Percentiles rank a stretch among this genome's conserved stretches.
These are phyloP conservation scores for Lepidotrigona ventralis DNA, from an alignment of 1,140 invertebrate genomes.

Conservation along the genomic window DNA sequence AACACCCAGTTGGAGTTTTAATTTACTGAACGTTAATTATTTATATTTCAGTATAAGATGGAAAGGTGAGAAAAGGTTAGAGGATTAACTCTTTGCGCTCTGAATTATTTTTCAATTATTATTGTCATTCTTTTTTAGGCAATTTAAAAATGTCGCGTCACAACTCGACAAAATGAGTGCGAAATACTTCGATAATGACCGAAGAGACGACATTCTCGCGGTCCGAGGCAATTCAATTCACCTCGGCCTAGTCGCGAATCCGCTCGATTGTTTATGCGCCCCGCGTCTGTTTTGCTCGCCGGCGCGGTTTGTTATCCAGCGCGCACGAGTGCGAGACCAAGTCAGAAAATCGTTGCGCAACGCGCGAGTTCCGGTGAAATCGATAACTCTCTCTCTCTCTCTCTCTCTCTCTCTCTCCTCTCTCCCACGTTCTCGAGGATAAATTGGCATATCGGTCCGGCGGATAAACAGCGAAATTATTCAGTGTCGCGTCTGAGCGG, in stretches of 20 bases:
- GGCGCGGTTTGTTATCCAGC: conserved; percentile 19
- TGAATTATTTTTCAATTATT: too few species aligned
- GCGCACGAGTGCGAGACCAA: conserved; percentile 7
- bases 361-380: neutral
- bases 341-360: conserved; percentile 31
- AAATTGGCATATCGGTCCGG: conserved; percentile 34
- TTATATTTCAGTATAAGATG: too few species aligned
- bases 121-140: too few species aligned
- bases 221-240: conserved; percentile 20
- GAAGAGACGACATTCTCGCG: neutral
- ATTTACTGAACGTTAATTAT: too few species aligned
- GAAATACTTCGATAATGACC: too few species aligned
- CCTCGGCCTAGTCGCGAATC: too few species aligned
- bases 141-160: too few species aligned
- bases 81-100: too few species aligned
- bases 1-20: too few species aligned
- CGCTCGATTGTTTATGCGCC: neutral
- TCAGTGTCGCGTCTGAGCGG: conserved; percentile 34
- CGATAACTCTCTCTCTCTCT: conserved; percentile 1
- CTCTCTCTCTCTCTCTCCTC: too few species aligned
- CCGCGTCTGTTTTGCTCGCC: neutral
- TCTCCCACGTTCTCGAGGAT: neutral
- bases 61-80: too few species aligned
- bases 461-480: conserved; percentile 46
- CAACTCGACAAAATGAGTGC: too few species aligned